Conservation (phyloP, 2,113 vertebrate species). For the Crotalus helleri region DNA sequence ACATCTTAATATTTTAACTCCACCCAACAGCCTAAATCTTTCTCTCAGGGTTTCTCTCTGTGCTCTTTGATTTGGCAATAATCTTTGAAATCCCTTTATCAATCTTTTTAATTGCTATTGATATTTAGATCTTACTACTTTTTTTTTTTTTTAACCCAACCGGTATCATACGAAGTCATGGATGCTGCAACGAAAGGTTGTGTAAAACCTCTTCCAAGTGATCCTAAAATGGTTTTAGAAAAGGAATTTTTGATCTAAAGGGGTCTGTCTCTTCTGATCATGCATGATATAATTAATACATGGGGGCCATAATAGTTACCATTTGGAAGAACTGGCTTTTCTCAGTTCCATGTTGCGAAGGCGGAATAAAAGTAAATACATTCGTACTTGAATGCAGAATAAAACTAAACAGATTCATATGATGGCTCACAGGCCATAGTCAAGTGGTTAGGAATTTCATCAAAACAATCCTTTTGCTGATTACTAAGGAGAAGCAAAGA, state of each 20-base stretch:
- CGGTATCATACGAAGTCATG: neutral
- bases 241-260: neutral
- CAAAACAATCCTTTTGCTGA: neutral
- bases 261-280: neutral
- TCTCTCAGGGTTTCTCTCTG: constrained; percentile 64
- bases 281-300: neutral
- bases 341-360: neutral
- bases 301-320: neutral
- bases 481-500: too few relatives aligned
- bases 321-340: neutral
- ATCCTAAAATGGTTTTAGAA: neutral
- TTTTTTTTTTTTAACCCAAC: neutral
- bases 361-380: neutral
- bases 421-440: too few relatives aligned
- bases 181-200: neutral
- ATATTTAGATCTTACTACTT: neutral
- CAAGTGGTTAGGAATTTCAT: neutral
- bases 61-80: constrained; percentile 54
- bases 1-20: constrained; percentile 66
- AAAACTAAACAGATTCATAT: neutral
- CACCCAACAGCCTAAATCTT: constrained; percentile 60
- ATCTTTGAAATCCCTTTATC: constrained; percentile 2
- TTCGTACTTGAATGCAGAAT: neutral
- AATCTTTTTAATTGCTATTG: neutral
- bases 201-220: neutral